Evolutionary conservation across 2,797 vertebrate genomes (phyloP), one percentile per base, ranked within the genome.

Genomic region (Mormyrus proboscirostris): DNA sequence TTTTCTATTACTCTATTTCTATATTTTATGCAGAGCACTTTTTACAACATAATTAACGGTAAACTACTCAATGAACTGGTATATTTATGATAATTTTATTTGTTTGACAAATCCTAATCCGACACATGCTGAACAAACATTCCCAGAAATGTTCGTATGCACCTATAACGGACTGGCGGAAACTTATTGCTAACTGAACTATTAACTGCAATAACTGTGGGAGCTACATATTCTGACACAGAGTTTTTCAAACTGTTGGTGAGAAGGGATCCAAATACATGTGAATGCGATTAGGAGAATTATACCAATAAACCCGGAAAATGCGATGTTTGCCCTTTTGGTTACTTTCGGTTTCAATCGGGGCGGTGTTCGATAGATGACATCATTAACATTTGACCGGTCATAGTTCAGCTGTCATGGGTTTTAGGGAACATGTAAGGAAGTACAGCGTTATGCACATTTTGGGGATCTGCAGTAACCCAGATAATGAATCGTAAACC

Each of bases 371-470:
- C 9, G 2, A 41, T 25, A 57, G 53, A 57, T 69, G 57, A 86
- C 83, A 51, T 86, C 82, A 65, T 2, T 25, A 16, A 16, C 19
- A 85, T 85, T 49, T 62, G 55, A 89, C n/a, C 51, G 76, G 76
- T 89, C 83, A 69, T 47, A 89, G 82, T 86, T 86, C 88, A 69
- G 41, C 82, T 85, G 88, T 84, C 33, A 44, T 53, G 22, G 16
- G 49, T 47, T 38, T 73, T 29, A 22, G 29, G 3, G 29, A 57
- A 57, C 25, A 57, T 86, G 33, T 29, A 38, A 57, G 50, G 85
- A 57, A 55, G 85, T 86, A 86, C 1, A 57, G 29, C 16, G 57
- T 14, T 33, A 10, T 33, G 51, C 2, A n/a, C 76, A 47, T 82
- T 82, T 47, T n/a, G 38, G 41, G 6, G 76, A 82, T 44, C 41